phyloP scores from a whole-genome alignment of 2,113 vertebrate genomes.

The Thunnus maccoyii region DNA sequence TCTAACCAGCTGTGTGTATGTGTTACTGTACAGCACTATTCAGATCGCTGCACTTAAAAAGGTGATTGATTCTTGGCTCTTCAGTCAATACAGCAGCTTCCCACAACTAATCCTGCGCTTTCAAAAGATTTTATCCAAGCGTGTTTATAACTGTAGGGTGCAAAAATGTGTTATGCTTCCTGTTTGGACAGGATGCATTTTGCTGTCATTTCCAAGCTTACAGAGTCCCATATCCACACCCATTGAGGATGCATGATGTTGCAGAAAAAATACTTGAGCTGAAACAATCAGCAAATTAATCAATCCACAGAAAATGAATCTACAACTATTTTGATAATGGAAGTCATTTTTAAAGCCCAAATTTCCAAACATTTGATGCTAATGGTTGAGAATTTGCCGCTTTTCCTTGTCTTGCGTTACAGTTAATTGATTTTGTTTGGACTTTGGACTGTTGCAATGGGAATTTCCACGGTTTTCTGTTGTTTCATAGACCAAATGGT shows the following conservation, averaged over 20 bases:
- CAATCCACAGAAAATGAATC: neutral
- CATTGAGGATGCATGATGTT: neutral
- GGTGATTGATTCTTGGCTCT: slow-evolving; percentile 13
- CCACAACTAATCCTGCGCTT: slow-evolving; percentile 19
- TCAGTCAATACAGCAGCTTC: slow-evolving; percentile 24
- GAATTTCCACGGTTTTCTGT: too few relatives aligned
- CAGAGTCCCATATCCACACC: slow-evolving; percentile 1
- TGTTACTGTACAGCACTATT: slow-evolving; percentile 8
- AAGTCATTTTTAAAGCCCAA: too few relatives aligned
- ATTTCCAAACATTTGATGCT: too few relatives aligned
- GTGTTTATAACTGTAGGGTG: neutral
- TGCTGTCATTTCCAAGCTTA: neutral
- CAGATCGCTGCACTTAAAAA: slow-evolving; percentile 31
- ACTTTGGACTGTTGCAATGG: too few relatives aligned
- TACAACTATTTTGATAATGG: neutral
- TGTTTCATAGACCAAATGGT: too few relatives aligned
- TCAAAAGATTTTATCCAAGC: neutral
- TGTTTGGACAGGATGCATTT: neutral
- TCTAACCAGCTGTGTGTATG: slow-evolving; percentile 46
- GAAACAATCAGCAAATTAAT: neutral
- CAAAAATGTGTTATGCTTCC: slow-evolving; percentile 3
- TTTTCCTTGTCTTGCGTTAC: too few relatives aligned
- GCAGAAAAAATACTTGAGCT: neutral
- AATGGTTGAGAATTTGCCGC: too few relatives aligned
- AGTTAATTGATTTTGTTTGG: too few relatives aligned